Conservation (phyloP, 2,888 invertebrate species). For the Listrodromus nycthemerus region DNA sequence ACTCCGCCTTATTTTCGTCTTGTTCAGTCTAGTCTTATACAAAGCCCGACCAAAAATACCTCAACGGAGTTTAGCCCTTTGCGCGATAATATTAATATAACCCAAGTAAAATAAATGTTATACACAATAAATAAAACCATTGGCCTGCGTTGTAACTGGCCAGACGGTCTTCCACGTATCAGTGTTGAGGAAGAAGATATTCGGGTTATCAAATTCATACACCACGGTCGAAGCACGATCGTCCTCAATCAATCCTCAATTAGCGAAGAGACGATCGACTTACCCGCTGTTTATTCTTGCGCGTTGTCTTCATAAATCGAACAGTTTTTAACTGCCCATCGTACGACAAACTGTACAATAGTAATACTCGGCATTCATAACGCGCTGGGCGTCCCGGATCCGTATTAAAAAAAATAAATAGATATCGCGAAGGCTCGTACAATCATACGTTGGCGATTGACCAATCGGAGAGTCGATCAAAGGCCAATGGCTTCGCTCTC, state of each 20-base stretch:
- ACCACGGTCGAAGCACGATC: background rate
- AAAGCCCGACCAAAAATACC: too few relatives aligned
- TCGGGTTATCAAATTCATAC: slow-evolving; percentile 9
- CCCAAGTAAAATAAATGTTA: too few relatives aligned
- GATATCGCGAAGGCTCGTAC: slow-evolving; percentile 25
- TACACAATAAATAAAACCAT: too few relatives aligned
- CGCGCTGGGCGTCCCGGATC: slow-evolving; percentile 11
- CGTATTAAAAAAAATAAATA: slow-evolving; percentile 33
- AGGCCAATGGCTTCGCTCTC: slow-evolving; percentile 29
- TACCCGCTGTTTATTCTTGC: background rate
- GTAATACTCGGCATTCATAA: background rate
- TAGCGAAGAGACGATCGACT: slow-evolving; percentile 19
- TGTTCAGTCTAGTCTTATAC: too few relatives aligned
- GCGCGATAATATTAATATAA: too few relatives aligned
- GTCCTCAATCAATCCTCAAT: slow-evolving; percentile 10
- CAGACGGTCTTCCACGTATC: too few relatives aligned
- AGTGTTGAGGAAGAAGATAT: background rate
- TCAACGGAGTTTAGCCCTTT: too few relatives aligned
- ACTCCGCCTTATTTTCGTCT: too few relatives aligned
- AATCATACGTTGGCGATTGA: slow-evolving; percentile 32
- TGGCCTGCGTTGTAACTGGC: too few relatives aligned
- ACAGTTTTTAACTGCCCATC: background rate
- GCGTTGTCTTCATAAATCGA: slow-evolving; percentile 1
- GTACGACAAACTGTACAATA: background rate
- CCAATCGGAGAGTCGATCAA: slow-evolving; percentile 27